phyloP scores from a whole-genome alignment of 2,888 invertebrate species.

The Harpalus rufipes region DNA sequence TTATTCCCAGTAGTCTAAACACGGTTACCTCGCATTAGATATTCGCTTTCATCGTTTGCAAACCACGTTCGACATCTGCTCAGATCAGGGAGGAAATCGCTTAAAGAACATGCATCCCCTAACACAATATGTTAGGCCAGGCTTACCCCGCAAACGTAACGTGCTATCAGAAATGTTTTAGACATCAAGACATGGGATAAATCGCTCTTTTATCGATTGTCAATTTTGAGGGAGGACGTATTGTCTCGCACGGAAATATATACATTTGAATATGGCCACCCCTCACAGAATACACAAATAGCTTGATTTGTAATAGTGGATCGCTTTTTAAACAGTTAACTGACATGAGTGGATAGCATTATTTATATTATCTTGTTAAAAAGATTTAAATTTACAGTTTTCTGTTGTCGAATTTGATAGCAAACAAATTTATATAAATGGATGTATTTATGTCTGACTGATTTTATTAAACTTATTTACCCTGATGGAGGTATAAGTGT shows the following conservation, averaged over 20 bases:
- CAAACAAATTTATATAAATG: no score
- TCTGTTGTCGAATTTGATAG: no score
- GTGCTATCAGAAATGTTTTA: constrained; percentile 65
- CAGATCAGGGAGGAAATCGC: constrained; percentile 72
- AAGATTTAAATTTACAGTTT: no score
- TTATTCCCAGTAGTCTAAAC: constrained; percentile 9
- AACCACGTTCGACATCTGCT: constrained; percentile 74
- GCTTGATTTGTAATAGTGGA: constrained; percentile 2
- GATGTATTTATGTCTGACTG: no score
- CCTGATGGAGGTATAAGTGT: no score
- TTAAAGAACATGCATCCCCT: constrained; percentile 50
- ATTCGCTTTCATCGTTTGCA: constrained; percentile 45
- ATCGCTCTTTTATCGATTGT: constrained; percentile 66
- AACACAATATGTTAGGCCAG: constrained; percentile 53
- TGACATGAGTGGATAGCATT: background rate
- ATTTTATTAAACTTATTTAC: no score
- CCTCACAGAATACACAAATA: background rate
- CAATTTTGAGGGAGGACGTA: constrained; percentile 59
- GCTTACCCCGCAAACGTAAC: constrained; percentile 7
- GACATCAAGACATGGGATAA: constrained; percentile 61
- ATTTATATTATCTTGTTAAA: background rate
- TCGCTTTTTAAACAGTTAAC: background rate
- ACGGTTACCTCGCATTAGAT: constrained; percentile 44
- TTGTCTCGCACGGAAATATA: constrained; percentile 28
- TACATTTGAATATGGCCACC: background rate